Evolutionary conservation across 2,113 vertebrate species (phyloP), one percentile per base, ranked within the genome.

Genomic region (Calonectris borealis): DNA sequence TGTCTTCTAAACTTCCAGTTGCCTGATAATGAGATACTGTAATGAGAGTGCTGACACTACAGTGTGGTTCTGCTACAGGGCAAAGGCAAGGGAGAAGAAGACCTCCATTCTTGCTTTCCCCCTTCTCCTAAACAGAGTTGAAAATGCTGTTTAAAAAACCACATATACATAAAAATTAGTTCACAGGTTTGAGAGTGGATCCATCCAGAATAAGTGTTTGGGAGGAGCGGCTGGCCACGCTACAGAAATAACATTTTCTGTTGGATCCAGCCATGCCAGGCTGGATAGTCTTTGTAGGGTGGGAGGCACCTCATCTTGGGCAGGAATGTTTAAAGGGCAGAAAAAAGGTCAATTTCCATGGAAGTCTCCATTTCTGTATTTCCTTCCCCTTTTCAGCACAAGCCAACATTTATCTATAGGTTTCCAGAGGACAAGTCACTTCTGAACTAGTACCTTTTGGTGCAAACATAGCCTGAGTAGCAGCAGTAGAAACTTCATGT

Each of bases 1-100:
- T 92, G 44, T 92, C 90, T 73, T 93, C 52, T 70, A 70, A 92
- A 48, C 86, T 90, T 77, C 72, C 83, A 64, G 24, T 62, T 94
- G 64, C 64, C 52, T 71, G 65, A 83, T 70, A 90, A 61, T 66
- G 68, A 83, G 71, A 73, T 75, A 76, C 10, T 91, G 61, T 55
- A 78, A 76, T n/a, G 52, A 51, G 34, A 87, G 36, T 73, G 66
- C 65, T 89, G 65, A 85, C 58, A 51, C 69, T 49, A 54, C 40
- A 11, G 27, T 21, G 44, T 75, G 38, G 42, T 38, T 94, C 92
- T 94, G 71, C 64, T 83, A 32, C 48, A 73, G 69, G 64, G 49
- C 72, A 90, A 78, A 81, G 60, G 71, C 34, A 57, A 54, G 19
- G 36, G 65, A 42, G 17, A 66, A 60, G 71, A 51, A 0, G 5